phyloP scores from a whole-genome alignment of 2,113 vertebrate genomes.

The Chionis minor region DNA sequence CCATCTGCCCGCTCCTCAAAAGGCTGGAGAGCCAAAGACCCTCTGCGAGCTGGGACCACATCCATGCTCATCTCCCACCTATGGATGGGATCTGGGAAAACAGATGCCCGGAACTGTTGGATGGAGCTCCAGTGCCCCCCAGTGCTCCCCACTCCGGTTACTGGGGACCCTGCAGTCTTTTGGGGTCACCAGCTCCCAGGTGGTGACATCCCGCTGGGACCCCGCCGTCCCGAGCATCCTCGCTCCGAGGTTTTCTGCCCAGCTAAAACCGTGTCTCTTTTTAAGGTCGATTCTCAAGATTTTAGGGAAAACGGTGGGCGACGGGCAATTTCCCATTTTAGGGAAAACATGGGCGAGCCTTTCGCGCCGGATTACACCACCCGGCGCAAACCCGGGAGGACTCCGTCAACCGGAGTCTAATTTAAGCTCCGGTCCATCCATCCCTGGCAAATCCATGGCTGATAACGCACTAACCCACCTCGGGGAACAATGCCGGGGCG shows the following conservation, averaged over 20 bases:
- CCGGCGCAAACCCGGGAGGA: background rate
- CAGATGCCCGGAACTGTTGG: background rate
- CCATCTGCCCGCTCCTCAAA: background rate
- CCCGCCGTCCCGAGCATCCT: background rate
- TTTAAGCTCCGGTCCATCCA: background rate
- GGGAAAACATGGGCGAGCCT: background rate
- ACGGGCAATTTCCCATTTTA: background rate
- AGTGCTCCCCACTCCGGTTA: background rate
- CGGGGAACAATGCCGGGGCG: background rate
- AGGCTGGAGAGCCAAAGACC: background rate
- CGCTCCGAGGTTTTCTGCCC: background rate
- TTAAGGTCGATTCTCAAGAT: background rate
- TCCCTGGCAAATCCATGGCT: background rate
- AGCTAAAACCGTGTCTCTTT: background rate
- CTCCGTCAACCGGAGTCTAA: background rate
- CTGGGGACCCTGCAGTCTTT: background rate
- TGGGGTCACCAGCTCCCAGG: background rate
- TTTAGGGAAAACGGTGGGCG: background rate
- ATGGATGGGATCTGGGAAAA: fast-evolving
- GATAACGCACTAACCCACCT: background rate
- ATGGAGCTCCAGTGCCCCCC: background rate
- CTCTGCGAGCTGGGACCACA: background rate
- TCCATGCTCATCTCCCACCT: background rate
- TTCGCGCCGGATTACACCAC: background rate
- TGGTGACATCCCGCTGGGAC: fast-evolving